Base-by-base conservation (phyloP, 1,140 invertebrate genomes). In the Cyphomyrmex costatus region DNA sequence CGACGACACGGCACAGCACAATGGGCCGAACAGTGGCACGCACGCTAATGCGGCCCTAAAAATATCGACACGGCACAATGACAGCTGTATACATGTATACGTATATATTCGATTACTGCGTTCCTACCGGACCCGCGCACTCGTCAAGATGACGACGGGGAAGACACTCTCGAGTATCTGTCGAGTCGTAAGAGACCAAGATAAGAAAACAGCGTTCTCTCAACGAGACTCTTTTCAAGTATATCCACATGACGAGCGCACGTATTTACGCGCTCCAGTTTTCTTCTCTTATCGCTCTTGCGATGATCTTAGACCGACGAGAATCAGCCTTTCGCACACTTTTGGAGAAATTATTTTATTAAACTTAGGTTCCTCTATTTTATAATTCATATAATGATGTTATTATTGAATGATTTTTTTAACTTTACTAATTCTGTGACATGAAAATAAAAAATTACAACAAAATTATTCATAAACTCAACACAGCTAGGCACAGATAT, bases 171-270 rank as follows among this genome's bases (percentile, higher is more conserved):
- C 86, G 66, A 89, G 88, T 88, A 88, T 87, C 36, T 83, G 79
- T 16, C 76, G 86, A 73, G 71, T 61, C 68, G 85, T 85, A 73
- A 82, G 73, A 49, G 63, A 46, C 12, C 42, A 4, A 53, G 87
- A 56, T 51, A 84, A 85, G 82, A 56, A 79, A 85, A 88, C 79
- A 71, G 80, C 85, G 68, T 58, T 65, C 51, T 58, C 42, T 76
- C 49, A 46, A 58, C 46, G 42, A 66, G 27, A 79, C 66, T 85
- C 58, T 58, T 68, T 80, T 92, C 88, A 90, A 92, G 89, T 91
- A 91, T 85, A 76, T 88, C 80, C 91, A 91, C 53, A 91, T 92
- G 91, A 83, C 91, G 80, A 63, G 66, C 14, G 46, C 65, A 56
- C 51, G 78, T 85, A 71, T 78, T 83, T 73, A 71, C 27, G 10